Evolutionary conservation across 2,888 invertebrate genomes (phyloP), one percentile per base, ranked within the genome.

Genomic region (Apoderus coryli): DNA sequence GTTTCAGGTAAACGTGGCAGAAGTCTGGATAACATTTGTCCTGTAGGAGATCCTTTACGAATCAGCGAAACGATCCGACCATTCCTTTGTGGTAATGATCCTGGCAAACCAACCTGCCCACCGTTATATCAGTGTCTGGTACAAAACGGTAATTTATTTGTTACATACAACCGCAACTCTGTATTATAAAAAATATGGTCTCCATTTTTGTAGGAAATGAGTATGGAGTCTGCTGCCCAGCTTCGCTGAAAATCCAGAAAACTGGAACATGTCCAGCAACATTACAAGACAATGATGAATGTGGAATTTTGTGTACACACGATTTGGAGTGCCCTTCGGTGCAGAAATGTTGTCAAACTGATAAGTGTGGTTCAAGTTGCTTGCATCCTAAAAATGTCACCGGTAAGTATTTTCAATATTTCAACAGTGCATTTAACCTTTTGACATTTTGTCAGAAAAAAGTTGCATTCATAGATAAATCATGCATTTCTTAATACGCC

Each of bases 221-320:
- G 49, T 86, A 86, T 48, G 86, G 86, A 0, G 84, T 86, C 9
- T 86, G 86, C 50, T 86, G 85, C 47, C 82, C 85, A 25, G 77
- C 77, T 3, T 77, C 76, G 1, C 49, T 80, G 35, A 72, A 73
- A 45, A 69, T 82, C 29, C 69, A 78, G 45, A 80, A 85, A 52
- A 73, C 81, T 0, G 85, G 85, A 2, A 66, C 71, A 2, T 86
- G 86, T 49, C 84, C 85, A 0, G 59, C 58, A 0, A 56, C 60
- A 14, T 53, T 61, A 1, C 54, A 60, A 10, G 47, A 56, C 9
- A 48, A 59, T 45, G 27, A 40, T 4, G 50, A 57, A 34, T 78
- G 81, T 42, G 76, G 77, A 0, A 62, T 67, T 0, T 67, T 72
- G 2, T 84, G 84, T 48, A 65, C 68, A 9, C 79, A 80, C 47